A percentile compares a stretch with the other conserved stretches of the same genome.
phyloP scores from a whole-genome alignment of 1,140 invertebrate genomes.

The Hyles vespertilio region DNA sequence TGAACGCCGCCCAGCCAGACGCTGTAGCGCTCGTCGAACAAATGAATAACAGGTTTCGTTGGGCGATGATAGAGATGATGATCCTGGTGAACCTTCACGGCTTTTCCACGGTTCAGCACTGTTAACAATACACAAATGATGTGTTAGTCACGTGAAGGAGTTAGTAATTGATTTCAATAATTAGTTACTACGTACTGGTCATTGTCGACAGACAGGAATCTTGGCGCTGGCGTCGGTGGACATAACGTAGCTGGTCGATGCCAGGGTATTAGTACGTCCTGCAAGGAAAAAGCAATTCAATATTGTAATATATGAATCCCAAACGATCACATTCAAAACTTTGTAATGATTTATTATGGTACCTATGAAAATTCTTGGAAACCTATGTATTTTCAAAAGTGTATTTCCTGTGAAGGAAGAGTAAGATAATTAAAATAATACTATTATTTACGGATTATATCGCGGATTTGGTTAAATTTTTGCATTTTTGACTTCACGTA shows the following conservation, averaged over 20 bases:
- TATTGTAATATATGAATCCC: too few relatives aligned
- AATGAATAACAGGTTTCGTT: constrained; percentile 97
- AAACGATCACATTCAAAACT: too few relatives aligned
- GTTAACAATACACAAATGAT: background rate
- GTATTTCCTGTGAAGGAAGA: too few relatives aligned
- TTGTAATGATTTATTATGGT: too few relatives aligned
- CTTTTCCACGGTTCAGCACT: constrained; percentile 57
- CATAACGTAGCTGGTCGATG: constrained; percentile 83
- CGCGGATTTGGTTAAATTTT: too few relatives aligned
- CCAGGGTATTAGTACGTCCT: constrained; percentile 98
- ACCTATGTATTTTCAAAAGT: too few relatives aligned
- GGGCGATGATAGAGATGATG: constrained; percentile 90
- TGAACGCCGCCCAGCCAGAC: constrained; percentile 88
- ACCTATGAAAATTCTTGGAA: too few relatives aligned
- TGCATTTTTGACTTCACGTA: too few relatives aligned
- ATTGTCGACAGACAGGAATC: constrained; percentile 69
- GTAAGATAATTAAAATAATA: too few relatives aligned
- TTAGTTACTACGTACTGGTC: constrained; percentile 47
- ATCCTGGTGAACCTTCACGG: constrained; percentile 82
- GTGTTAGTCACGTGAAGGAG: background rate
- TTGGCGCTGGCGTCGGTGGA: constrained; percentile 80
- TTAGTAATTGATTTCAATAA: background rate
- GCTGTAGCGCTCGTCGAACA: constrained; percentile 90
- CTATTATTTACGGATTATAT: too few relatives aligned
- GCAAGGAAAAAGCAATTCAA: constrained; percentile 58